Percentiles rank a stretch among this genome's conserved stretches.
Conservation (phyloP, 2,797 vertebrate species). For the Ctenochaetus hawaiiensis region DNA sequence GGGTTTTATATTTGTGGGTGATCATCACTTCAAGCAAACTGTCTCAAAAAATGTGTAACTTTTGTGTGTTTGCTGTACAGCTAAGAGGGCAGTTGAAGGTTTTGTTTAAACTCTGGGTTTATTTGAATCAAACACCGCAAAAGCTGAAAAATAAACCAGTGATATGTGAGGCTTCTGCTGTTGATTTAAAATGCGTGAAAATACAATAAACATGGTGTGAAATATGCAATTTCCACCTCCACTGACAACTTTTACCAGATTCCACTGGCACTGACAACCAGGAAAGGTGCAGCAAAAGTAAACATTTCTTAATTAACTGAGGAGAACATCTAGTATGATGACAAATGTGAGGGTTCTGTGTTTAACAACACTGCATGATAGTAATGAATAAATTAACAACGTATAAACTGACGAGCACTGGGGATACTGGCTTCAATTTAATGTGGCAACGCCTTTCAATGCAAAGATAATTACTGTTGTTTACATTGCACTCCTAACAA, state of each 20-base stretch:
- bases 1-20: not conserved
- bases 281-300: slow-evolving; percentile 19
- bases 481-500: slow-evolving; percentile 53
- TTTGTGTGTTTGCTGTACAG: slow-evolving; percentile 9
- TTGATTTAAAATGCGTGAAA: slow-evolving; percentile 51
- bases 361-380: slow-evolving; percentile 14
- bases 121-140: slow-evolving; percentile 20
- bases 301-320: slow-evolving; percentile 14
- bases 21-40: not conserved
- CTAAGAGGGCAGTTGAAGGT: slow-evolving; percentile 4
- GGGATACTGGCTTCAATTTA: slow-evolving; percentile 24
- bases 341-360: slow-evolving; percentile 8
- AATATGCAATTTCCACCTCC: slow-evolving; percentile 52
- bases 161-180: slow-evolving; percentile 32
- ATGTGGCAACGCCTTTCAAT: slow-evolving; percentile 20
- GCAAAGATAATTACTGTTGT: slow-evolving; percentile 59
- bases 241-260: slow-evolving; percentile 37
- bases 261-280: slow-evolving; percentile 17
- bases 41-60: not conserved
- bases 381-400: slow-evolving; percentile 20
- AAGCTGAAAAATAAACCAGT: slow-evolving; percentile 17
- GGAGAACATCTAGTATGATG: slow-evolving; percentile 7
- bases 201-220: slow-evolving; percentile 49
- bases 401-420: slow-evolving; percentile 34
- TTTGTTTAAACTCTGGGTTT: slow-evolving; percentile 17